These are phyloP conservation scores for Mus minutoides DNA, from an alignment of 2,797 vertebrate species.

Conservation along the genomic window DNA sequence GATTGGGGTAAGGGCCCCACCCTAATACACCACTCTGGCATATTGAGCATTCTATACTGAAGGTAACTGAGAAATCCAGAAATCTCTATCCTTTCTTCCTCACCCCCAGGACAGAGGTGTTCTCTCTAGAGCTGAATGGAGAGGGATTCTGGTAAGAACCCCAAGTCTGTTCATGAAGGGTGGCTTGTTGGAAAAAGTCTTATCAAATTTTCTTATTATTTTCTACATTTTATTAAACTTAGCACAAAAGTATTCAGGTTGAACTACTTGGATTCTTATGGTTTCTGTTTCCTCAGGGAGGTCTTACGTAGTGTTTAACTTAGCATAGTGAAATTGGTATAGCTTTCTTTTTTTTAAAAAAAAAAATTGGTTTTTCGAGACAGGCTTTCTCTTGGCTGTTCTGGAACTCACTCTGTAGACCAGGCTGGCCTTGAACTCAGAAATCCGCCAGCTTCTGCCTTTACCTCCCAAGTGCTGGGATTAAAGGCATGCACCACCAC, in stretches of 20 bases:
- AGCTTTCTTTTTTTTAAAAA: too few relatives aligned
- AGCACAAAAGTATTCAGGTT: neutral
- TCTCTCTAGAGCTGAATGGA: neutral
- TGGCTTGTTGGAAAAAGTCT: neutral
- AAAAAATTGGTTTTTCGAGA: too few relatives aligned
- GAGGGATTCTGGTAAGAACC: neutral
- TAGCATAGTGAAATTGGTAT: too few relatives aligned
- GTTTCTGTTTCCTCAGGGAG: neutral
- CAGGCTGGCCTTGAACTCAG: too few relatives aligned
- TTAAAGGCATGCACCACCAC: too few relatives aligned
- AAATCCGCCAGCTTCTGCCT: too few relatives aligned
- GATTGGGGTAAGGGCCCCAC: neutral
- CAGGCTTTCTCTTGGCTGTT: too few relatives aligned
- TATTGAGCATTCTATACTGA: neutral
- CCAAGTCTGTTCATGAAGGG: too few relatives aligned
- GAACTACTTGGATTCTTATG: neutral
- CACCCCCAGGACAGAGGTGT: neutral
- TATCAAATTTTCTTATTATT: neutral
- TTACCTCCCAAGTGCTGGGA: too few relatives aligned
- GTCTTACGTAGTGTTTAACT: rapidly evolving
- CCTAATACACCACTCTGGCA: neutral
- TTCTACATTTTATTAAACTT: neutral
- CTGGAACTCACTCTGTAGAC: too few relatives aligned
- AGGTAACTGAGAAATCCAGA: neutral
- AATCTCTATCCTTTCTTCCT: neutral